Conservation (phyloP, 2,888 invertebrate species). For the Drosophila lacicola region DNA sequence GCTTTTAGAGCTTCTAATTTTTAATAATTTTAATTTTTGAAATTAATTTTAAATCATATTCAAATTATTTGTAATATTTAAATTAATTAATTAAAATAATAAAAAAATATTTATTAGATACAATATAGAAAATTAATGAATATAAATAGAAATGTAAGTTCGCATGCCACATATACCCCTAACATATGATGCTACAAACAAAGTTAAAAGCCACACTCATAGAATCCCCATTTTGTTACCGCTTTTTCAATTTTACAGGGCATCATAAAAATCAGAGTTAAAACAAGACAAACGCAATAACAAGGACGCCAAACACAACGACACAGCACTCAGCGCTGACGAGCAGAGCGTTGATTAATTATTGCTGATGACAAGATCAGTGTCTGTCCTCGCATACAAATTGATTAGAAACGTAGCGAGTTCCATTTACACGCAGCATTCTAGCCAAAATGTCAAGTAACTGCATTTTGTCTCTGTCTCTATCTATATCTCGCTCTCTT, state of each 20-base stretch:
- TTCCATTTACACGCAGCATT: slow-evolving; percentile 8
- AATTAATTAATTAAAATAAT: too few species aligned
- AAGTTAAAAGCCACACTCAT: not conserved
- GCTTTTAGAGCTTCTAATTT: too few species aligned
- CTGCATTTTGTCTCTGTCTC: not conserved
- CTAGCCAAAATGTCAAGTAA: slow-evolving; percentile 15
- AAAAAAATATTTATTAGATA: too few species aligned
- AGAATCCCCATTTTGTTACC: not conserved
- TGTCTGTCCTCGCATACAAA: slow-evolving; percentile 23
- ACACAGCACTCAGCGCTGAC: slow-evolving; percentile 26
- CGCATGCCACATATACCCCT: too few species aligned
- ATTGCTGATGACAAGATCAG: slow-evolving; percentile 50
- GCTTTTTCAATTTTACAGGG: slow-evolving; percentile 3
- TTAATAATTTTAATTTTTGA: too few species aligned
- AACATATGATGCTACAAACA: too few species aligned
- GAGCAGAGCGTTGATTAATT: slow-evolving; percentile 69
- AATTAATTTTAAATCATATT: too few species aligned
- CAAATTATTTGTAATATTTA: too few species aligned
- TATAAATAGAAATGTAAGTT: too few species aligned
- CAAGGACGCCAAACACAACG: not conserved
- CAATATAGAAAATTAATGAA: too few species aligned
- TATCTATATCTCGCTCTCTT: not conserved
- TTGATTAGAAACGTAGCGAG: slow-evolving; percentile 50
- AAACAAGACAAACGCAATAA: slow-evolving; percentile 2
- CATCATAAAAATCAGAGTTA: slow-evolving; percentile 6